phyloP scores from a whole-genome alignment of 2,113 vertebrate genomes.

The Microtus pennsylvanicus region DNA sequence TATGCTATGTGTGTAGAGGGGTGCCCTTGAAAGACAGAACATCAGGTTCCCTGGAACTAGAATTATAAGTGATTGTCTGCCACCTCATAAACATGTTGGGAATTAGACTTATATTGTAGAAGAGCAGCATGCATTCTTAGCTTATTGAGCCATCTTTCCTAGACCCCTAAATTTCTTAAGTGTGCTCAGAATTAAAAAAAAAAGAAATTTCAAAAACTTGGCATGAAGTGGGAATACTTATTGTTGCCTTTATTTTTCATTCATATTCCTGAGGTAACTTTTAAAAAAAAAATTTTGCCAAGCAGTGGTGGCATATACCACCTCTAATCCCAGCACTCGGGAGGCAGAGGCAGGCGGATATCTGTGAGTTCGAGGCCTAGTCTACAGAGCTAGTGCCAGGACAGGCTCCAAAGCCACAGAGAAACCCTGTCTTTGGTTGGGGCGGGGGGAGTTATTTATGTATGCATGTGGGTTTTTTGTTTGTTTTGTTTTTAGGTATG shows the following conservation, averaged over 20 bases:
- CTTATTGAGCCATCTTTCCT: background rate
- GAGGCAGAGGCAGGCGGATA: too few species aligned
- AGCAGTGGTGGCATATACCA: too few species aligned
- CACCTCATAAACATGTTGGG: background rate
- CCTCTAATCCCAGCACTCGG: too few species aligned
- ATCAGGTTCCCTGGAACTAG: background rate
- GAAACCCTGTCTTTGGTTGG: too few species aligned
- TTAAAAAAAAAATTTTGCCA: background rate
- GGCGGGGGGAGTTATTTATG: too few species aligned
- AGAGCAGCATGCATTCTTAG: background rate
- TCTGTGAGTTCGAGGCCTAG: too few species aligned
- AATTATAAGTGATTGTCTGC: background rate
- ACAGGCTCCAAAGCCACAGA: too few species aligned
- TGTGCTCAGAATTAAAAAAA: background rate
- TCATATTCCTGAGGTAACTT: background rate
- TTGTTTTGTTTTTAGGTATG: background rate
- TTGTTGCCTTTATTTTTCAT: conserved; percentile 8
- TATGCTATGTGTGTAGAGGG: background rate
- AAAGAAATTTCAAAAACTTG: background rate
- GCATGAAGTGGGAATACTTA: background rate
- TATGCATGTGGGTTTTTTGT: too few species aligned
- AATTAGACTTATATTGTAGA: background rate
- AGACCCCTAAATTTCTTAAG: conserved; percentile 5
- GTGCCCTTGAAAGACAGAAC: background rate
- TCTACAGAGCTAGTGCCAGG: too few species aligned